Base-by-base conservation (phyloP, 2,113 vertebrate species). In the Orycteropus afer region DNA sequence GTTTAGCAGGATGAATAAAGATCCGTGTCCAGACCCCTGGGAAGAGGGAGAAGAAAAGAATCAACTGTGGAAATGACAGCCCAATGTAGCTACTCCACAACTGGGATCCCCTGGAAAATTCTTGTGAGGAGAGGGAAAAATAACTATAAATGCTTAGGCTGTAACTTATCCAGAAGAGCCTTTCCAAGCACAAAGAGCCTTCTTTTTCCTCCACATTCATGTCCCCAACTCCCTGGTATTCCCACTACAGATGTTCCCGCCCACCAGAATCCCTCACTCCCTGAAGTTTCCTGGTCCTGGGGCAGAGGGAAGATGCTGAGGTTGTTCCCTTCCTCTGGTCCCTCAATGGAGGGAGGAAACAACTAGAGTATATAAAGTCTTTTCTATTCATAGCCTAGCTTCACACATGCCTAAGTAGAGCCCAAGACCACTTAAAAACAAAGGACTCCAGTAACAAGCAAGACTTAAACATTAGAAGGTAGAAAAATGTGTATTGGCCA, bases 281-380 rank as follows among this genome's bases (percentile, higher is more conserved):
- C 91, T 59, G 40, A 49, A 37, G 49, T 14, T 89, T 57, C 86
- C 93, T 42, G 40, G 29, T 73, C 45, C 42, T 4, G 34, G 18
- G 7, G 53, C n/a, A 7, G 69, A 45, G 47, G 63, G 69, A 25
- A 49, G 55, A 89, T 0, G 37, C 0, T 3, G 7, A 49, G 71
- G 37, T 71, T 29, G n/a, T 14, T 14, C 57, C 65, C 59, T 77
- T 22, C 84, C n/a, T 29, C 5, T 65, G 29, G n/a, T n/a, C n/a
- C n/a, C 3, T 15, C 47, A 2, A 1, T 1, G 12, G n/a, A 45
- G n/a, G n/a, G n/a, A 13, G 11, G 25, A 69, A 40, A 23, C 8
- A 40, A 18, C 65, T 5, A 59, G 69, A 17, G 32, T 59, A 32
- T 34, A n/a, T n/a, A n/a, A n/a, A 20, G 71, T 14, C 53, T 34